These are phyloP conservation scores for Motacilla alba DNA, from an alignment of 2,113 vertebrate genomes.

Conservation along the genomic window DNA sequence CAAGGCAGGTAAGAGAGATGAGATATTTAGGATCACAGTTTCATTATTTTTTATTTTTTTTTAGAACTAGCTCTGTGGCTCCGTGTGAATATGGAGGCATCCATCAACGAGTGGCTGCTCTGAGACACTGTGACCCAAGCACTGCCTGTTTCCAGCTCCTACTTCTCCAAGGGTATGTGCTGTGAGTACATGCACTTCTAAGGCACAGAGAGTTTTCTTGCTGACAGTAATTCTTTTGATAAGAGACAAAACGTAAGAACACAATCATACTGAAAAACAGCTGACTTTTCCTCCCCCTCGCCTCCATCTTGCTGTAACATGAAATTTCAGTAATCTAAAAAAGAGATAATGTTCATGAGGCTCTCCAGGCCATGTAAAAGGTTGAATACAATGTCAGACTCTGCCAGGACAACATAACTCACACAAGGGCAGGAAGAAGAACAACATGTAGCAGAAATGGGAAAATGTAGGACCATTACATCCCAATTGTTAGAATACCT, in stretches of 20 bases:
- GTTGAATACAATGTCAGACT: neutral
- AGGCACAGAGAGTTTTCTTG: neutral
- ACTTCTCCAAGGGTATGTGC: neutral
- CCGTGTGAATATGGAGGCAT: neutral
- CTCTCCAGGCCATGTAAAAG: neutral
- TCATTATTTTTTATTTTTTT: fast-evolving
- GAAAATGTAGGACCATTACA: neutral
- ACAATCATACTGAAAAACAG: neutral
- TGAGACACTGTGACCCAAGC: neutral
- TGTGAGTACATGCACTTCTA: neutral
- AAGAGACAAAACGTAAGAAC: neutral
- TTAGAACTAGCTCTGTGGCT: neutral
- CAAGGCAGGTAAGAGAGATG: neutral
- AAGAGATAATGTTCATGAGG: neutral
- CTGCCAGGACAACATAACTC: neutral
- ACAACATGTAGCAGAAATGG: neutral
- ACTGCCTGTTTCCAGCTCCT: neutral
- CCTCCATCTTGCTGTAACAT: neutral
- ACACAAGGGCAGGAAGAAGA: neutral
- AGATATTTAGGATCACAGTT: neutral
- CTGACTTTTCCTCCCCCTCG: neutral
- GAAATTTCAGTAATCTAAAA: neutral
- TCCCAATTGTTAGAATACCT: neutral
- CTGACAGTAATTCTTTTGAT: neutral
- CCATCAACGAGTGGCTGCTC: neutral